phyloP scores from a whole-genome alignment of 2,888 invertebrate genomes.

The Gonocerus acuteangulatus region DNA sequence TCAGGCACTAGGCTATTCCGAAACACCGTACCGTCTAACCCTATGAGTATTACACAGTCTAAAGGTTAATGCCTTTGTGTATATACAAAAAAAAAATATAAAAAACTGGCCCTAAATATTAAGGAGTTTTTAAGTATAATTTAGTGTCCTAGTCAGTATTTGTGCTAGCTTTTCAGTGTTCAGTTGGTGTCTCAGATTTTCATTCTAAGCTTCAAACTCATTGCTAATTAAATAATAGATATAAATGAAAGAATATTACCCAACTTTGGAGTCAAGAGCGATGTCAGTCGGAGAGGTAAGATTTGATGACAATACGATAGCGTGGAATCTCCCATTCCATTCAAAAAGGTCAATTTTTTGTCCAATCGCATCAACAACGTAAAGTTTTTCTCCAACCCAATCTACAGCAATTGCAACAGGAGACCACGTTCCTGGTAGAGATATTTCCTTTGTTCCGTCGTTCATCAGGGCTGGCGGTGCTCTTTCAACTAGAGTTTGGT shows the following conservation, averaged over 20 bases:
- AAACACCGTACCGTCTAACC: too few species aligned
- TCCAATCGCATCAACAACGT: slow-evolving; percentile 85
- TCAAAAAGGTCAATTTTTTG: slow-evolving; percentile 93
- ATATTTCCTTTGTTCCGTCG: slow-evolving; percentile 51
- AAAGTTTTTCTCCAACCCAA: slow-evolving; percentile 94
- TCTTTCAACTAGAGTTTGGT: slow-evolving; percentile 49
- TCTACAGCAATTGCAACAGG: slow-evolving; percentile 89
- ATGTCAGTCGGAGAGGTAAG: slow-evolving; percentile 85
- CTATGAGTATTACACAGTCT: too few species aligned
- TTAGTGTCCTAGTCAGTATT: too few species aligned
- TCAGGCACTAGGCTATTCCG: too few species aligned
- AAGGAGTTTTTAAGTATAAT: too few species aligned
- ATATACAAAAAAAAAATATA: too few species aligned
- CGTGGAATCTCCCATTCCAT: slow-evolving; percentile 76
- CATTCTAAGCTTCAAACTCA: too few species aligned
- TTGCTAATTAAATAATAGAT: too few species aligned
- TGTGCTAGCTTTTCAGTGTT: too few species aligned
- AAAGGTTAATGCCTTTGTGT: too few species aligned
- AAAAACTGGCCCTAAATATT: too few species aligned
- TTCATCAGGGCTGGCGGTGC: slow-evolving; percentile 47
- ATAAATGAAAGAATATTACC: slow-evolving; percentile 44
- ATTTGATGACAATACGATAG: slow-evolving; percentile 84
- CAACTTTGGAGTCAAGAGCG: slow-evolving; percentile 84
- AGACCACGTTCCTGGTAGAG: slow-evolving; percentile 76
- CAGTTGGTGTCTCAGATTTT: too few species aligned